These are phyloP conservation scores for Drosophila cognata DNA, from an alignment of 2,888 invertebrate species.

Conservation along the genomic window DNA sequence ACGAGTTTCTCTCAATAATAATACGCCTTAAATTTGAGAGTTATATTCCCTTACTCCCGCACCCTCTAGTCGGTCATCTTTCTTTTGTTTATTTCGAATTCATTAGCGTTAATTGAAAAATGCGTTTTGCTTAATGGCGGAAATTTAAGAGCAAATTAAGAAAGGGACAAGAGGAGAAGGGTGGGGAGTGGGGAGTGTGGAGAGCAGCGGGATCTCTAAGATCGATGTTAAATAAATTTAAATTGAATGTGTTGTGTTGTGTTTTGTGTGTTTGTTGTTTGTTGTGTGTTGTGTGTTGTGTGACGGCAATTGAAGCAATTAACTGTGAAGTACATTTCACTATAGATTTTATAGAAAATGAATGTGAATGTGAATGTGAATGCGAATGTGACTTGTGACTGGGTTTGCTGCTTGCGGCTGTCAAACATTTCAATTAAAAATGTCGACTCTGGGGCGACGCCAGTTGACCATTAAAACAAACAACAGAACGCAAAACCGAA, in stretches of 20 bases:
- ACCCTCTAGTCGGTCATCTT: not conserved
- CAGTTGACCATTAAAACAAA: conserved; percentile 33
- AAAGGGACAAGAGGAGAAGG: not conserved
- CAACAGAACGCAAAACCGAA: conserved; percentile 35
- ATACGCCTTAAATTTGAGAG: conserved; percentile 27
- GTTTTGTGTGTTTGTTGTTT: conserved; percentile 35
- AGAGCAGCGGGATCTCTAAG: conserved; percentile 10
- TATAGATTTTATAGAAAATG: conserved; percentile 12
- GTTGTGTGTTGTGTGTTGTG: conserved; percentile 31
- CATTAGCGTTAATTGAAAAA: conserved; percentile 57
- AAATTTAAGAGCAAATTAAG: not conserved
- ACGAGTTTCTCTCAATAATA: conserved; percentile 29
- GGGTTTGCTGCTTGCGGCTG: conserved; percentile 33
- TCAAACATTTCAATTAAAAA: conserved; percentile 79
- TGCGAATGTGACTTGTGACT: conserved; percentile 32
- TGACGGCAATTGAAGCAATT: conserved; percentile 72
- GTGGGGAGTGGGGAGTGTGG: not conserved
- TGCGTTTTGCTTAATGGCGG: conserved; percentile 49
- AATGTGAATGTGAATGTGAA: conserved; percentile 26
- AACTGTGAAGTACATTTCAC: conserved; percentile 74
- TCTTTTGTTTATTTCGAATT: conserved; percentile 16
- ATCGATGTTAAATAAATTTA: conserved; percentile 59
- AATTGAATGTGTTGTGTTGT: conserved; percentile 53
- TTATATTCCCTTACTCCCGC: not conserved
- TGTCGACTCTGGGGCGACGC: conserved; percentile 26